A percentile compares a stretch with the other conserved stretches of the same genome.
These are phyloP conservation scores for Andrena minutula DNA, from an alignment of 2,888 invertebrate species.

Conservation along the genomic window DNA sequence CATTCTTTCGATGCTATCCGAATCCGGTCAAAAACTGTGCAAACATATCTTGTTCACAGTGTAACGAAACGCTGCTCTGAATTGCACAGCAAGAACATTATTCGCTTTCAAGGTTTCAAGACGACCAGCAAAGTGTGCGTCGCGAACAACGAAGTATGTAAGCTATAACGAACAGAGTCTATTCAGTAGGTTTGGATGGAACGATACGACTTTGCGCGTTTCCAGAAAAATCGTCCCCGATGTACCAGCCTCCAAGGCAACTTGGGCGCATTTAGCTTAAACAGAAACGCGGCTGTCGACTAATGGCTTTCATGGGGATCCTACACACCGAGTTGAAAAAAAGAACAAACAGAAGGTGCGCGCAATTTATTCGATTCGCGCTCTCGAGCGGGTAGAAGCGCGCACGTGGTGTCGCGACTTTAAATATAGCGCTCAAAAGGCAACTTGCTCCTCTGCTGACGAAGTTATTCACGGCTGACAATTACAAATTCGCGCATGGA, in stretches of 20 bases:
- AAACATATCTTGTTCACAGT: conserved; percentile 27
- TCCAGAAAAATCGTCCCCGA: conserved; percentile 15
- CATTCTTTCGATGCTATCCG: conserved; percentile 41
- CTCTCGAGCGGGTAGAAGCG: background rate
- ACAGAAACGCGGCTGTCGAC: background rate
- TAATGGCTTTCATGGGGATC: conserved; percentile 1
- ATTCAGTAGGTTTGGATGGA: conserved; percentile 8
- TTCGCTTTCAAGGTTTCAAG: conserved; percentile 25
- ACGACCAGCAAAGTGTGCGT: background rate
- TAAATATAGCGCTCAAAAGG: conserved; percentile 32
- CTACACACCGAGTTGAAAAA: background rate
- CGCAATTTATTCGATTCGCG: conserved; percentile 27
- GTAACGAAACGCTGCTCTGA: conserved; percentile 6
- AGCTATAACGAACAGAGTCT: conserved; percentile 11
- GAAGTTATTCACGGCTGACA: conserved; percentile 52
- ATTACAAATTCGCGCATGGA: conserved; percentile 39
- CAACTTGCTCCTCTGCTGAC: conserved; percentile 33
- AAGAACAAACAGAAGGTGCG: background rate
- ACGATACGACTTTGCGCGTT: conserved; percentile 17
- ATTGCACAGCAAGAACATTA: background rate
- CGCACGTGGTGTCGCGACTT: conserved; percentile 11
- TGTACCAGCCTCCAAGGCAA: background rate
- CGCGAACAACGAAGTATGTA: conserved; percentile 10
- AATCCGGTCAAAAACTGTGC: conserved; percentile 23
- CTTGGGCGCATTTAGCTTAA: background rate